A percentile compares a stretch with the other conserved stretches of the same genome.
These are phyloP conservation scores for Trichomalopsis sarcophagae DNA, from an alignment of 1,140 invertebrate genomes.

Conservation along the genomic window DNA sequence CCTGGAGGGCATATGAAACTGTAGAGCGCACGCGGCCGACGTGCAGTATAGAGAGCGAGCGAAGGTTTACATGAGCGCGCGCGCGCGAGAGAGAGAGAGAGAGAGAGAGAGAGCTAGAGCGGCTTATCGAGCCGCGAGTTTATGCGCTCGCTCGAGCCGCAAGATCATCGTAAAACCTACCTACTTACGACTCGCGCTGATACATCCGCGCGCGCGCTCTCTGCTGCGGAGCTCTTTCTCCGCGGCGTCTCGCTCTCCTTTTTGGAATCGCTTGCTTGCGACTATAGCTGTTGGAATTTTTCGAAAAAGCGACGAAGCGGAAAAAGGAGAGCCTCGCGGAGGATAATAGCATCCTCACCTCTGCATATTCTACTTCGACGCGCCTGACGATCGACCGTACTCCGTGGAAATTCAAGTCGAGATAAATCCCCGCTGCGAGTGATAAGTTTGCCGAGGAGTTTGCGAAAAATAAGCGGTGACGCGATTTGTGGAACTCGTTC, in stretches of 20 bases:
- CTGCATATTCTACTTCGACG: too few species aligned
- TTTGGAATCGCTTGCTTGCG: neutral
- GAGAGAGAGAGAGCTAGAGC: neutral
- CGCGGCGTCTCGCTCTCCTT: neutral
- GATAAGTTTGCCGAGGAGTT: neutral
- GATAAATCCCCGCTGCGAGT: too few species aligned
- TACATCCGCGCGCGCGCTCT: neutral
- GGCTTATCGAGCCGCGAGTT: slow-evolving; percentile 55
- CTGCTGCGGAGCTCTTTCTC: neutral
- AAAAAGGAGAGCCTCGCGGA: neutral
- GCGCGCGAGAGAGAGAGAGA: neutral
- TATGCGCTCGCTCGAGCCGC: slow-evolving; percentile 51
- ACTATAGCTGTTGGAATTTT: neutral
- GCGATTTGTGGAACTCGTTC: neutral
- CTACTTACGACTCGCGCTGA: slow-evolving; percentile 58
- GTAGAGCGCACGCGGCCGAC: neutral
- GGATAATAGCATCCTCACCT: neutral
- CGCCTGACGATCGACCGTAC: too few species aligned
- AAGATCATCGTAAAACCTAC: slow-evolving; percentile 60
- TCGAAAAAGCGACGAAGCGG: neutral
- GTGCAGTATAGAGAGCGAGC: neutral
- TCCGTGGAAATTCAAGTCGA: too few species aligned
- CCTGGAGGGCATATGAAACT: neutral
- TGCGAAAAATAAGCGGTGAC: too few species aligned
- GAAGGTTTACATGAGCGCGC: slow-evolving; percentile 33